Conservation (phyloP, 2,113 vertebrate species). For the Scophthalmus maximus region DNA sequence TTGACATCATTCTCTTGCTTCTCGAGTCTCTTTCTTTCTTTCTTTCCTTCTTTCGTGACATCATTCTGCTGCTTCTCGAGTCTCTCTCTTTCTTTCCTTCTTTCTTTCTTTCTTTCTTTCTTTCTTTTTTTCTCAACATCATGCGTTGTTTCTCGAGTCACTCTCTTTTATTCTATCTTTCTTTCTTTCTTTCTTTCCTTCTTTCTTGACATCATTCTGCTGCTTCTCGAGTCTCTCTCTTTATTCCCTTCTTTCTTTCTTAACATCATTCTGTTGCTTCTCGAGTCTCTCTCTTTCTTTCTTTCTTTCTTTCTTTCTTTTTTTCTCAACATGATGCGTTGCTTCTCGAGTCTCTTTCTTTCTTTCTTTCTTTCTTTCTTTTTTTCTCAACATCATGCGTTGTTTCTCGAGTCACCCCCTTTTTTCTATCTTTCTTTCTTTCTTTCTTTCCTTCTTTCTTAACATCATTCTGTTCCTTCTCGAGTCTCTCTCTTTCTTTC, state of each 20-base stretch:
- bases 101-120: no score
- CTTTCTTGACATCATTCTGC: constrained; percentile 7
- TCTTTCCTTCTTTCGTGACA: background rate
- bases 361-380: constrained; percentile 4
- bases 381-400: constrained; percentile 10
- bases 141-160: constrained; percentile 17
- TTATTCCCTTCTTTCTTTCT: background rate
- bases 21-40: constrained; percentile 21
- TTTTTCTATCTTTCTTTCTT: background rate
- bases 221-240: background rate
- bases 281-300: constrained; percentile 28
- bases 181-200: constrained; percentile 11
- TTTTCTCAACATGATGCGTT: no score
- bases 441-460: background rate
- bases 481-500: no score
- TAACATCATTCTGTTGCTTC: constrained; percentile 31
- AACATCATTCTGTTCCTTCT: no score
- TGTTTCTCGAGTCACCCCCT: background rate
- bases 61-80: background rate
- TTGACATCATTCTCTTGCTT: no score
- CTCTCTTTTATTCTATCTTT: background rate
- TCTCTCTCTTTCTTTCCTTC: background rate
- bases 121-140: constrained; percentile 9
- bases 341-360: no score
- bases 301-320: constrained; percentile 18